Percentiles rank a stretch among this genome's conserved stretches.
These are phyloP conservation scores for Rotaria sp. DNA, from an alignment of 2,888 invertebrate genomes.

Conservation along the genomic window DNA sequence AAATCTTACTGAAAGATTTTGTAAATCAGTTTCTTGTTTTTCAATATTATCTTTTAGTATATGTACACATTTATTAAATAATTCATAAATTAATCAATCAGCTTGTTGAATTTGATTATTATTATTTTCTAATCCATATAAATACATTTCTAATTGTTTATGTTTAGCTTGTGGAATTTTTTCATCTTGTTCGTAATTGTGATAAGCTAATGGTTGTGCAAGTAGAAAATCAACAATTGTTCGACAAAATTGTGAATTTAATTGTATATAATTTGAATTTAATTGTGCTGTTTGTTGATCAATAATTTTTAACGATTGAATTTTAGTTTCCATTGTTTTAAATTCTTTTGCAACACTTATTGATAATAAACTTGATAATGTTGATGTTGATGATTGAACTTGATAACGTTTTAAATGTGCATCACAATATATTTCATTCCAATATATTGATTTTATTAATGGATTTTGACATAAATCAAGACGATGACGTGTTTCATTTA, in stretches of 20 bases:
- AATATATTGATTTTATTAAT: background rate
- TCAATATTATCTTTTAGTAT: background rate
- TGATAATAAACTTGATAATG: background rate
- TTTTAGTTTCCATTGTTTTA: background rate
- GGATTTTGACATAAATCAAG: conserved; percentile 16
- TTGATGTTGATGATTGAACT: background rate
- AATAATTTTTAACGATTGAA: background rate
- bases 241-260: conserved; percentile 23
- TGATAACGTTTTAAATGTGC: conserved; percentile 21
- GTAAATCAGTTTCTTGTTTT: background rate
- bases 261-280: background rate
- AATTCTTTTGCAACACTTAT: conserved; percentile 11
- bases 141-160: conserved; percentile 14
- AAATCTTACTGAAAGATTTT: background rate
- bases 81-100: background rate
- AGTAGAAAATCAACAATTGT: background rate
- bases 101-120: background rate
- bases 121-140: background rate
- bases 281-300: background rate
- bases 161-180: background rate
- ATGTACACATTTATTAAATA: background rate
- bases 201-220: background rate
- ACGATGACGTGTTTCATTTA: conserved; percentile 33
- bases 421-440: conserved; percentile 27
- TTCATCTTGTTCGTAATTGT: background rate